Evolutionary conservation across 1,140 invertebrate species (phyloP), one percentile per base, ranked within the genome.

Genomic region (Anagrus nilaparvatae): DNA sequence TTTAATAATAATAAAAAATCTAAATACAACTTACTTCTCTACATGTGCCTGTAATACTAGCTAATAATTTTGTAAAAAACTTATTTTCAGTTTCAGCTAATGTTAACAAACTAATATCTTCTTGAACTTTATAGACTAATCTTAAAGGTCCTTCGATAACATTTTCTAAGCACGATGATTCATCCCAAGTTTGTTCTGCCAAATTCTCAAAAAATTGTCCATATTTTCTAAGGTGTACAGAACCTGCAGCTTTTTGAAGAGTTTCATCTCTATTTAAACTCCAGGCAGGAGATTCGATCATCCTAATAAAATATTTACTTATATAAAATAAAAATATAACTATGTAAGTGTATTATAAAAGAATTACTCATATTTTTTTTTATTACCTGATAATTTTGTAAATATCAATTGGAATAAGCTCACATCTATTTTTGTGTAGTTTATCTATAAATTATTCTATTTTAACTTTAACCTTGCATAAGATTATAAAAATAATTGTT

Each of bases 21-120:
- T 31, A 21, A 17, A 38, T 14, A 32, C 31, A 18, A 17, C 9
- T 31, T 17, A 46, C 44, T 69, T 91, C 87, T 51, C 77, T 69
- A 61, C 84, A 90, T 1, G 88, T 66, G 27, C 81, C 75, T n/a
- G 79, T 76, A 31, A 91, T 73, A 1, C 85, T 82, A 21, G 79
- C 78, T n/a, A 92, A 65, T 13, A 89, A 74, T 69, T 88, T 87
- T 39, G 85, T 86, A 42, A 89, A 73, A 14, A 79, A 67, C 59
- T 84, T 82, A 61, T 88, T 88, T 61, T 92, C 85, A 18, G 83
- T 87, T 47, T 82, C 76, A 16, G 84, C 75, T 27, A 90, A 58
- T 47, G 84, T 73, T 19, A 83, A 61, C 28, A 87, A 56, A 19
- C 71, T 68, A 8, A 79, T 72, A 50, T 78, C 67, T 63, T 87